Conservation (phyloP, 2,113 vertebrate species). For the Picathartes gymnocephalus region DNA sequence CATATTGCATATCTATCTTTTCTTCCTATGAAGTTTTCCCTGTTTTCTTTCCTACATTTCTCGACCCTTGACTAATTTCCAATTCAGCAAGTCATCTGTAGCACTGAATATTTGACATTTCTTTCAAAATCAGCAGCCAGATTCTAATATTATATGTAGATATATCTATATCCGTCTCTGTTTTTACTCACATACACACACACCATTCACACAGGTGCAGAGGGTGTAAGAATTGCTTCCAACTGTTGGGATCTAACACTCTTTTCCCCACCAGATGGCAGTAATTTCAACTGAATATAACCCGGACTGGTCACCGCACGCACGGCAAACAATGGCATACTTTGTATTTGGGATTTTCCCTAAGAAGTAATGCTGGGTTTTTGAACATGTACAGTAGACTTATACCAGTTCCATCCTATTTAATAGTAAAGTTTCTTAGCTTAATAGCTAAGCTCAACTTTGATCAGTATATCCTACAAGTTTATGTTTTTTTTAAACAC, state of each 20-base stretch:
- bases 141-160: background rate
- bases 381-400: background rate
- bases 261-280: constrained; percentile 76
- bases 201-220: too few relatives aligned
- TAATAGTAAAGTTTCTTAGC: background rate
- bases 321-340: constrained; percentile 35
- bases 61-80: background rate
- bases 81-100: background rate
- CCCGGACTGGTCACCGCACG: background rate
- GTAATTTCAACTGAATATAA: constrained; percentile 70
- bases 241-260: background rate
- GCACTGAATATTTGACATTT: background rate
- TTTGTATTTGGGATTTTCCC: background rate
- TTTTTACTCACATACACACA: background rate
- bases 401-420: background rate
- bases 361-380: background rate
- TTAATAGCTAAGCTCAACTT: background rate
- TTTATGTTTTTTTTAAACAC: background rate
- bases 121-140: background rate
- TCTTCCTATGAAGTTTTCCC: background rate
- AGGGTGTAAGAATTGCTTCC: background rate
- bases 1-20: background rate
- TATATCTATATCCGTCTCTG: background rate
- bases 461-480: background rate
- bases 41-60: background rate